phyloP scores from a whole-genome alignment of 2,113 vertebrate species.

The Scartelaos histophorus region DNA sequence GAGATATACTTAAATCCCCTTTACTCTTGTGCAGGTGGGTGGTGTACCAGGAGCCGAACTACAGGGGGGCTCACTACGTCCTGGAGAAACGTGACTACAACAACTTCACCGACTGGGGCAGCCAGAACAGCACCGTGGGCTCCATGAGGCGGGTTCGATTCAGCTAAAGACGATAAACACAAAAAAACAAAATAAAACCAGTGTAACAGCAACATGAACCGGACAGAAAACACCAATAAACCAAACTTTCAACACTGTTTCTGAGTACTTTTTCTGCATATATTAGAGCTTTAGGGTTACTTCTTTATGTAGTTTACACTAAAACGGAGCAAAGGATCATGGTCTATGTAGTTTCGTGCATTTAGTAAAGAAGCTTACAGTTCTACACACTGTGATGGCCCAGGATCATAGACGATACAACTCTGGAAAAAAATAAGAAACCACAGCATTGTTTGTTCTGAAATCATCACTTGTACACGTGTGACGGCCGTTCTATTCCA shows the following conservation, averaged over 20 bases:
- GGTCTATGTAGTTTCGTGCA: too few species aligned
- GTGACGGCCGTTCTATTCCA: too few species aligned
- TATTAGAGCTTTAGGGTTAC: neutral
- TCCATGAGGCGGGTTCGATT: slow-evolving; percentile 77
- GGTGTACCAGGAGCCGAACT: slow-evolving; percentile 80
- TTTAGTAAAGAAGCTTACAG: too few species aligned
- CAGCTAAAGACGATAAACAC: slow-evolving; percentile 42
- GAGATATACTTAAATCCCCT: too few species aligned
- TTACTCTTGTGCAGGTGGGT: slow-evolving; percentile 68
- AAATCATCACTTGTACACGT: too few species aligned
- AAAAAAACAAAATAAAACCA: too few species aligned
- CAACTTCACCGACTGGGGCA: slow-evolving; percentile 78
- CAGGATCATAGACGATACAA: too few species aligned
- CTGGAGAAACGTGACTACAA: slow-evolving; percentile 78
- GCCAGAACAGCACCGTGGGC: slow-evolving; percentile 75
- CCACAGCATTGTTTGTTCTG: too few species aligned
- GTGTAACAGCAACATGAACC: slow-evolving; percentile 15
- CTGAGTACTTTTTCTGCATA: neutral
- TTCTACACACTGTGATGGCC: too few species aligned
- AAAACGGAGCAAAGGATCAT: too few species aligned
- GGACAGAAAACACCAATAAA: slow-evolving; percentile 75
- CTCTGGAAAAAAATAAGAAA: too few species aligned
- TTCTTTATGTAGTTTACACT: too few species aligned
- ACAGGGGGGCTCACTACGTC: slow-evolving; percentile 75
- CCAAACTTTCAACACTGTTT: slow-evolving; percentile 50